Evolutionary conservation across 2,888 invertebrate genomes (phyloP).

Genomic region (Cephus pygmeus): DNA sequence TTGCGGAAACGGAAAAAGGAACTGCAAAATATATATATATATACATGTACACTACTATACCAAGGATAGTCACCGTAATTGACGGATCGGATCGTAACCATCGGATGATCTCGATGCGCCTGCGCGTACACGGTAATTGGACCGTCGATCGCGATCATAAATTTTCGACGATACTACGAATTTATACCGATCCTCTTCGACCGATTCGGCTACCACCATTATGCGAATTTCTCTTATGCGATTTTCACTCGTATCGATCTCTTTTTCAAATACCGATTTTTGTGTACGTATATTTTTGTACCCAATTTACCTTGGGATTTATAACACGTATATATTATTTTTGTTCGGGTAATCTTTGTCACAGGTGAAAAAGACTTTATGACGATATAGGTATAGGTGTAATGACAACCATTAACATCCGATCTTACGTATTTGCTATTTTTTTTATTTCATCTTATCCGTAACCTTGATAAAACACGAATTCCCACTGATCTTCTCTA

Average conservation of each 20-base stretch:
- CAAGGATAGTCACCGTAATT: conserved; percentile 33
- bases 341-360: not conserved
- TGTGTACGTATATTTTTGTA: not conserved
- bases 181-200: not conserved
- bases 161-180: not conserved
- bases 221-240: not conserved
- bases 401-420: not conserved
- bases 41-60: not conserved
- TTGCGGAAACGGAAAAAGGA: not conserved
- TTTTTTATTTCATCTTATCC: conserved; percentile 5
- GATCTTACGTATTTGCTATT: conserved; percentile 3
- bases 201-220: not conserved
- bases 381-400: not conserved
- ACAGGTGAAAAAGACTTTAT: not conserved
- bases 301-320: not conserved
- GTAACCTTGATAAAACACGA: conserved; percentile 8
- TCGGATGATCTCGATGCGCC: conserved; percentile 29
- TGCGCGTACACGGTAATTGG: conserved; percentile 44
- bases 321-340: not conserved
- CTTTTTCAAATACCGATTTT: not conserved
- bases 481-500: not conserved
- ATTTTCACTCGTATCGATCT: not conserved
- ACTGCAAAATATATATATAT: not conserved
- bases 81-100: conserved; percentile 43
- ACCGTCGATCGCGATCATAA: conserved; percentile 11